Evolutionary conservation across 2,888 invertebrate species (phyloP), one percentile per base, ranked within the genome.

Genomic region (Camponotus fellah): DNA sequence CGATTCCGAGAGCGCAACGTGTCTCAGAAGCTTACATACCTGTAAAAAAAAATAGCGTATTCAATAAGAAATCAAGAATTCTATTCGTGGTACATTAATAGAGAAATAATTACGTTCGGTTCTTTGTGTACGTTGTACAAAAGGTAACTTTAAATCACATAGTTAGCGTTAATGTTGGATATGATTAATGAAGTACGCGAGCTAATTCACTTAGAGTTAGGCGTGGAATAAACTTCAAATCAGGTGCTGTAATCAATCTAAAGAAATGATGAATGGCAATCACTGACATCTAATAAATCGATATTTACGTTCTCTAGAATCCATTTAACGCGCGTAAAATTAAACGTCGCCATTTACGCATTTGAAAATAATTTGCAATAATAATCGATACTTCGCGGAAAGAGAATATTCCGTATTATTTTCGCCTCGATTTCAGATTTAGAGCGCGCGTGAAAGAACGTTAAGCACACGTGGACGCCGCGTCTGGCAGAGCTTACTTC

Each of bases 1-100:
- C 62, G 98, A 97, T 95, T 99, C 99, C 49, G 98, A 98, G 91
- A 98, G 96, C 65, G 99, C 98, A 94, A 99, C 98, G 95, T 99
- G 99, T 93, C 99, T 97, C 91, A 99, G 96, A 91, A 99, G 96
- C 95, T 99, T 99, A 95, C 99, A 99, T 89, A 99, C 98, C 98
- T 98, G 94, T 75, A n/a, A 64, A 80, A 17, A 17, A 12, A 17
- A 60, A 37, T 17, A 60, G 37, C 49, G 17, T 26, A 21, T 49
- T 2, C 17, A 40, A 40, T 26, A 49, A 26, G 26, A 26, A 26
- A 26, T 2, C 9, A 21, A 46, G 6, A 43, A 34, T 46, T 66
- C n/a, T 46, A 74, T 74, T 74, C 1, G 0, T 8, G 14, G 9
- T 43, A 9, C 0, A 49, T n/a, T n/a, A 10, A 46, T 46, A 34